phyloP scores from a whole-genome alignment of 2,113 vertebrate genomes.

The Genyomyrus donnyi region DNA sequence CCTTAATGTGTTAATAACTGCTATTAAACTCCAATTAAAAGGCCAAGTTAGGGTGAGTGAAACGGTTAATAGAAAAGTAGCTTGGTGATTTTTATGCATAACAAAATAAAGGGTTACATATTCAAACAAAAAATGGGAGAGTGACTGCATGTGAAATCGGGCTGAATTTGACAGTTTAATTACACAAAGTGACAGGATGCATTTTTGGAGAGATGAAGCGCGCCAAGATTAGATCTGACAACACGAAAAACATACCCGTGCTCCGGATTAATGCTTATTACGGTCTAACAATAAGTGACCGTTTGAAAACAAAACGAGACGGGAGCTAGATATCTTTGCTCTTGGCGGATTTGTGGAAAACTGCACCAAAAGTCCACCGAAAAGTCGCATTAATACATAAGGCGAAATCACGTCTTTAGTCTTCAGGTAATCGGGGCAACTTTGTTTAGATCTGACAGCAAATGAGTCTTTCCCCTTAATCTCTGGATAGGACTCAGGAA shows the following conservation, averaged over 20 bases:
- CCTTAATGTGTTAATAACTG: slow-evolving; percentile 92
- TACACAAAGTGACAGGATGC: slow-evolving; percentile 78
- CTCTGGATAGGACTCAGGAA: neutral
- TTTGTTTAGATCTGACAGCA: neutral
- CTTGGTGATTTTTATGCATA: slow-evolving; percentile 61
- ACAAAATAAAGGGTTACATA: slow-evolving; percentile 68
- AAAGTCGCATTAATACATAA: neutral
- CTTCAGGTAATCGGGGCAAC: neutral
- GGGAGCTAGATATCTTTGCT: neutral
- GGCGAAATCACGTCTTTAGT: neutral
- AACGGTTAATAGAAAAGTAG: slow-evolving; percentile 82
- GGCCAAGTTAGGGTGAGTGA: slow-evolving; percentile 72
- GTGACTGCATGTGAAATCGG: slow-evolving; percentile 67
- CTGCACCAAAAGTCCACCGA: neutral
- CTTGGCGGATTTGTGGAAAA: neutral
- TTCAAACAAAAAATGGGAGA: slow-evolving; percentile 48
- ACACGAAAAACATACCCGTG: slow-evolving; percentile 14
- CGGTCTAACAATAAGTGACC: neutral
- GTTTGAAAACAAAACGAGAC: neutral
- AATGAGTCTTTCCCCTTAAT: neutral
- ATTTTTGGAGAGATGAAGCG: slow-evolving; percentile 51
- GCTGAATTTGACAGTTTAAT: slow-evolving; percentile 82
- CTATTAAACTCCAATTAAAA: slow-evolving; percentile 91
- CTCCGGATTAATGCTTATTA: neutral
- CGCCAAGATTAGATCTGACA: slow-evolving; percentile 54